phyloP scores from a whole-genome alignment of 1,140 invertebrate genomes.

The Zaprionus nigranus region DNA sequence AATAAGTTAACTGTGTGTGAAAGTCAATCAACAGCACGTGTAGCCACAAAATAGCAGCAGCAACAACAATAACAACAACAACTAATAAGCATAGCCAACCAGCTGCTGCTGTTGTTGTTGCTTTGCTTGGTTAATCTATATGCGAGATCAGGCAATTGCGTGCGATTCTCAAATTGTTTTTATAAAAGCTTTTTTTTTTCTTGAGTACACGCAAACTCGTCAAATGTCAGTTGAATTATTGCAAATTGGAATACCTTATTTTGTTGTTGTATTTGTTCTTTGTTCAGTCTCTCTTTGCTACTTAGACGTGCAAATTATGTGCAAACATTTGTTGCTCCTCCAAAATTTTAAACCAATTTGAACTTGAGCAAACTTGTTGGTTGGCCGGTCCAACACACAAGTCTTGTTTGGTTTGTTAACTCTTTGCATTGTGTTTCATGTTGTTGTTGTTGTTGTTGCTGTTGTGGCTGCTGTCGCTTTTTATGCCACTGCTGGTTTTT shows the following conservation, averaged over 20 bases:
- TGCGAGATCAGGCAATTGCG: slow-evolving; percentile 13
- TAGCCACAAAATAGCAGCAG: slow-evolving; percentile 47
- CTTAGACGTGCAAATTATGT: slow-evolving; percentile 51
- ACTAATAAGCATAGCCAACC: slow-evolving; percentile 17
- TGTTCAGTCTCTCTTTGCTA: slow-evolving; percentile 14
- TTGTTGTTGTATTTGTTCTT: slow-evolving; percentile 12
- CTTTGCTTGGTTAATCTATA: slow-evolving; percentile 35
- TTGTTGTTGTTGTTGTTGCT: slow-evolving; percentile 17
- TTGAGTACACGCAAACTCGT: slow-evolving; percentile 14
- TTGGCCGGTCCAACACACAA: slow-evolving; percentile 51
- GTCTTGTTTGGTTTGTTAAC: slow-evolving; percentile 75
- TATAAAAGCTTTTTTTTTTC: slow-evolving; percentile 12
- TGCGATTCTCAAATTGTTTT: slow-evolving; percentile 17
- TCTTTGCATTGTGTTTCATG: slow-evolving; percentile 27
- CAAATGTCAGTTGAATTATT: slow-evolving; percentile 69
- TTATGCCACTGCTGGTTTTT: slow-evolving; percentile 69
- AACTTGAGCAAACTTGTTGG: slow-evolving; percentile 80
- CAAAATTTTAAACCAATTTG: slow-evolving; percentile 67
- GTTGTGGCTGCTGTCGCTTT: slow-evolving; percentile 33
- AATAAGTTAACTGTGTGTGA: slow-evolving; percentile 58
- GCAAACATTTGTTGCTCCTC: slow-evolving; percentile 48
- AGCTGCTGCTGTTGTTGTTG: slow-evolving; percentile 1
- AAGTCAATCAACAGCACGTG: slow-evolving; percentile 82
- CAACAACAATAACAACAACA: slow-evolving; percentile 40
- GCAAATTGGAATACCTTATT: slow-evolving; percentile 31